These are phyloP conservation scores for Hemithea aestivaria DNA, from an alignment of 2,888 invertebrate genomes.

Conservation along the genomic window DNA sequence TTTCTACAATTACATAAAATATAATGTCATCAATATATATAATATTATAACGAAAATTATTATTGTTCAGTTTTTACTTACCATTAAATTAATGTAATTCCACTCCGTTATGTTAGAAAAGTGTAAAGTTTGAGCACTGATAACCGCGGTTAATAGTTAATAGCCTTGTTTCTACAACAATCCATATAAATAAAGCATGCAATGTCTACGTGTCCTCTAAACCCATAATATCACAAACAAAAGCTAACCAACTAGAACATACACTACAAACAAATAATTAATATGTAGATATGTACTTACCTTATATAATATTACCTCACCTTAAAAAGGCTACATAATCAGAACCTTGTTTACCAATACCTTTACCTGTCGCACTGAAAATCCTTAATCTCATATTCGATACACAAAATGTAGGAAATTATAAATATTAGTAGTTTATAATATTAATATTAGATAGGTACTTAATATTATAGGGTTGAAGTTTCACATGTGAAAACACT, in stretches of 20 bases:
- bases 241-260: constrained; percentile 46
- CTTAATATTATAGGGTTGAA: constrained; percentile 63
- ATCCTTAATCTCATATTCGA: constrained; percentile 53
- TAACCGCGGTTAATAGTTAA: constrained; percentile 35
- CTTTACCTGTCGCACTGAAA: constrained; percentile 72
- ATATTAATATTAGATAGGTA: constrained; percentile 69
- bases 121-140: constrained; percentile 45
- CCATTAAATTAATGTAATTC: constrained; percentile 48
- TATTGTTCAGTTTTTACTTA: constrained; percentile 50
- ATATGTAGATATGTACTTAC: constrained; percentile 50
- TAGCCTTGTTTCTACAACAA: constrained; percentile 31
- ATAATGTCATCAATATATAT: constrained; percentile 32
- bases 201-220: constrained; percentile 47
- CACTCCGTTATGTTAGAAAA: constrained; percentile 48
- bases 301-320: constrained; percentile 58
- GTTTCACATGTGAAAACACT: constrained; percentile 80
- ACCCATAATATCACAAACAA: constrained; percentile 59
- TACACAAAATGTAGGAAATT: constrained; percentile 53
- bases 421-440: constrained; percentile 73
- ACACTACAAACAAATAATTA: constrained; percentile 32
- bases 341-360: constrained; percentile 61
- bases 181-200: constrained; percentile 50
- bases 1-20: constrained; percentile 41
- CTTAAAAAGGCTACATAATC: constrained; percentile 63
- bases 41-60: constrained; percentile 15